A percentile compares a stretch with the other conserved stretches of the same genome.
Conservation (phyloP, 1,140 invertebrate genomes). For the Pachypeltis micranthus region DNA sequence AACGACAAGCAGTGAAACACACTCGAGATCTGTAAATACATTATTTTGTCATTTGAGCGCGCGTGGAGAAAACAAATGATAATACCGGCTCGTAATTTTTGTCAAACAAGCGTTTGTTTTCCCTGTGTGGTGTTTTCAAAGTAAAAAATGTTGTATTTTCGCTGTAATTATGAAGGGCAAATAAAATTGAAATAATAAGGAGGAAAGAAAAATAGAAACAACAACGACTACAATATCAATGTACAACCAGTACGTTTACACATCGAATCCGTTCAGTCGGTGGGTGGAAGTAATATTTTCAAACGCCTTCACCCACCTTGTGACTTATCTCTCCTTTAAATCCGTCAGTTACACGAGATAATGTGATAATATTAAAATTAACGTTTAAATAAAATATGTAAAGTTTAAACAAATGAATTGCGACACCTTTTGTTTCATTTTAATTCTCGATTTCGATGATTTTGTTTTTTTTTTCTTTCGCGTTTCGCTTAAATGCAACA, state of each 20-base stretch:
- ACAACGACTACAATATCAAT: slow-evolving; percentile 12
- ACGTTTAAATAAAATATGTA: too few relatives aligned
- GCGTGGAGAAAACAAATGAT: neutral
- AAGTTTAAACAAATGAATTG: too few relatives aligned
- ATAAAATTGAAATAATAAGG: neutral
- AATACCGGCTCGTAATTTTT: neutral
- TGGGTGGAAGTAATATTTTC: neutral
- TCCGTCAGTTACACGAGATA: too few relatives aligned
- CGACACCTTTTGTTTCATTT: too few relatives aligned
- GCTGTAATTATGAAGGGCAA: neutral
- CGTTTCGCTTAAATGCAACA: too few relatives aligned
- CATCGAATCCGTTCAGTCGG: neutral
- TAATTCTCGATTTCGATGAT: too few relatives aligned
- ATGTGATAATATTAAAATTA: too few relatives aligned
- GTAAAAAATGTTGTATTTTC: neutral
- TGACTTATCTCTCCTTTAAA: slow-evolving; percentile 4
- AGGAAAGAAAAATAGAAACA: slow-evolving; percentile 10
- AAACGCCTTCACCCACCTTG: slow-evolving; percentile 1
- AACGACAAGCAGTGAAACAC: too few relatives aligned
- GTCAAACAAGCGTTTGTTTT: neutral
- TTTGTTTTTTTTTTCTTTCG: too few relatives aligned
- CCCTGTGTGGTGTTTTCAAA: neutral
- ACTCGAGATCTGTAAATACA: too few relatives aligned
- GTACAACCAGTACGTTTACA: slow-evolving; percentile 2
- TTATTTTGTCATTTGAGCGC: neutral